Evolutionary conservation across 2,113 vertebrate species (phyloP), one percentile per base, ranked within the genome.

Genomic region (Hypomesus transpacificus): DNA sequence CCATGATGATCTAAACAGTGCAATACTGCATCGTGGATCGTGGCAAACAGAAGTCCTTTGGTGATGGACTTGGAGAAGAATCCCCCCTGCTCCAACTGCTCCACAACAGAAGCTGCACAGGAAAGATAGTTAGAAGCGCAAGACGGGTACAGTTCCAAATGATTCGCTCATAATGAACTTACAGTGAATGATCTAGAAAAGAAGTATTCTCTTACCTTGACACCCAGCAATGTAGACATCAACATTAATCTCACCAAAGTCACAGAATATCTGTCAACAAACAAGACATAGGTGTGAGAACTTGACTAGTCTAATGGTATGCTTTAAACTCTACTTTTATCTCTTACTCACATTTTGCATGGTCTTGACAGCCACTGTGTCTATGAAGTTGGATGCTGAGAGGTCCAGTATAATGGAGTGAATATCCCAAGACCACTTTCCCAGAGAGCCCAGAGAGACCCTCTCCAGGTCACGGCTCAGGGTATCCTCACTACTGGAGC

Each of bases 221-320:
- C 93, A 94, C 17, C 90, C 89, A 71, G 90, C 84, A 39, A 94
- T 63, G 80, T 92, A 94, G 69, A 94, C 91, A 0, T 95, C 90
- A 58, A 98, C 92, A 85, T 97, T 95, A 66, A 98, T 94, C 80
- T 96, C 95, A 68, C 28, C 90, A 89, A 96, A 98, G 86, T 97
- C 94, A 1, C 74, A 90, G 85, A 96, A 94, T 90, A 97, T 95
- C 97, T 99, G 90, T 66, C 26, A 68, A 50, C 46, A 59, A 22
- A 57, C n/a, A 57, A 24, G 3, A 39, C 13, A 50, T 14, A 26
- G 53, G n/a, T 56, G 16, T 63, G 24, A 34, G 28, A 16, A 2
- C 61, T n/a, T 63, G 16, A n/a, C 11, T 7, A 39, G 17, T 63
- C 18, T 14, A 64, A 31, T 31, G 14, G 20, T 39, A 52, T 52